Evolutionary conservation across 2,888 invertebrate species (phyloP), one percentile per base, ranked within the genome.

Genomic region (Xestia sexstrigata): DNA sequence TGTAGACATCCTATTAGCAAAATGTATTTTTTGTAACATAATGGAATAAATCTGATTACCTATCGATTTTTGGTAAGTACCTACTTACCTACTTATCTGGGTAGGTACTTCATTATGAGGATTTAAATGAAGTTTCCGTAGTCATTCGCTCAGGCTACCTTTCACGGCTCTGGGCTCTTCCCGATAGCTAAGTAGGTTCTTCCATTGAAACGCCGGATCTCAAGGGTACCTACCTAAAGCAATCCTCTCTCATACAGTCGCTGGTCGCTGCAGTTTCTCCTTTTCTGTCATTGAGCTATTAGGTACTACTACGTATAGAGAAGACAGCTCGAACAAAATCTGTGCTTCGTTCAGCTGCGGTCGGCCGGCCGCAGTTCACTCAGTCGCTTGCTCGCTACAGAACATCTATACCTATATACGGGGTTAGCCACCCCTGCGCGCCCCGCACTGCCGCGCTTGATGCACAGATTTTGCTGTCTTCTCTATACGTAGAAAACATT

Each of bases 121-220:
- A n/a, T n/a, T n/a, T n/a, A 26, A 42, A 42, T 42, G n/a, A 66
- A 17, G 20, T 26, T 13, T 66, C 26, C 66, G 17, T 66, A 26
- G 26, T 3, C 11, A 45, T 45, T 45, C 45, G 42, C 17, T 66
- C 26, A 26, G 45, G n/a, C 26, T 17, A 42, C 26, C 20, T 45
- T 17, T 17, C 65, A 26, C 65, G 65, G 63, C 39, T 65, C n/a
- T 65, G n/a, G n/a, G n/a, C n/a, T n/a, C n/a, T n/a, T n/a, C n/a
- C 39, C n/a, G 39, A n/a, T 39, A 39, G 39, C 39, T 39, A 15
- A 8, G 1, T 13, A n/a, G n/a, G n/a, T n/a, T n/a, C n/a, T 55
- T 55, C 58, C 26, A 26, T 26, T 26, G 55, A 26, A 55, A 55
- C n/a, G 55, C 55, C 13, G 13, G 55, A 55, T 13, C 11, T 55